Percentiles rank a stretch among this genome's conserved stretches.
These are phyloP conservation scores for Aphelenchoides avenae DNA, from an alignment of 1,140 invertebrate species.

Conservation along the genomic window DNA sequence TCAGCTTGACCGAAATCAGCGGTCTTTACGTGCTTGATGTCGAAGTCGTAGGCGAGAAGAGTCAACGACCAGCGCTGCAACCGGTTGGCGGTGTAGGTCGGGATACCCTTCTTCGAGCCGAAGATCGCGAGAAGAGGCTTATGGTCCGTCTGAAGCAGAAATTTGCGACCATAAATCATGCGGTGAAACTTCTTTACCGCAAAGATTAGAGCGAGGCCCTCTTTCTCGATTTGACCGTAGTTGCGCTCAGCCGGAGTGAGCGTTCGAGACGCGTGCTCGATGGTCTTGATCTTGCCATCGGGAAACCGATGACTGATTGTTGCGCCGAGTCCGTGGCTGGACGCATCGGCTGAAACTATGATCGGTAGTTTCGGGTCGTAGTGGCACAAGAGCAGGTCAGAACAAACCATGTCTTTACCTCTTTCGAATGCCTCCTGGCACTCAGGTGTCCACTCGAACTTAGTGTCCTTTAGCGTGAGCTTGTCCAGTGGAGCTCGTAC, in stretches of 20 bases:
- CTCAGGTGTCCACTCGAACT: constrained; percentile 33
- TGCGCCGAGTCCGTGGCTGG: constrained; percentile 48
- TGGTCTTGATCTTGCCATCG: too few species aligned
- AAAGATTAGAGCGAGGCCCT: constrained; percentile 4
- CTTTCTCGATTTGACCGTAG: constrained; percentile 61
- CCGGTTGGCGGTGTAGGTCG: constrained; percentile 7
- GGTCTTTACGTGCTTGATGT: constrained; percentile 16
- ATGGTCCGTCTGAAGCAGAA: constrained; percentile 21
- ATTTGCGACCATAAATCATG: constrained; percentile 17
- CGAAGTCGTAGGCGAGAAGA: constrained; percentile 9
- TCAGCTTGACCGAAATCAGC: constrained; percentile 12
- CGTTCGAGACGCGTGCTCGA: constrained; percentile 61
- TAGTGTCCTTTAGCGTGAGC: constrained; percentile 40
- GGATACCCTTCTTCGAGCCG: constrained; percentile 15
- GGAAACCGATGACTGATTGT: constrained; percentile 37
- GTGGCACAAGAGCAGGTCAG: constrained; percentile 38
- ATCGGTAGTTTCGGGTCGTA: constrained; percentile 41
- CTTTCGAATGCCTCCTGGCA: constrained; percentile 27
- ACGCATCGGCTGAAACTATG: constrained; percentile 47
- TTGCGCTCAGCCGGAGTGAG: constrained; percentile 61
- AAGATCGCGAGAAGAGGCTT: constrained; percentile 19
- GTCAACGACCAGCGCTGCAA: constrained; percentile 17
- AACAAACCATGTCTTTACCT: constrained; percentile 36
- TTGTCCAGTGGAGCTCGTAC: constrained; percentile 40
- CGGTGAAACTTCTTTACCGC: constrained; percentile 22